These are phyloP conservation scores for Ardeotis arabs DNA, from an alignment of 2,113 vertebrate genomes.

Conservation along the genomic window DNA sequence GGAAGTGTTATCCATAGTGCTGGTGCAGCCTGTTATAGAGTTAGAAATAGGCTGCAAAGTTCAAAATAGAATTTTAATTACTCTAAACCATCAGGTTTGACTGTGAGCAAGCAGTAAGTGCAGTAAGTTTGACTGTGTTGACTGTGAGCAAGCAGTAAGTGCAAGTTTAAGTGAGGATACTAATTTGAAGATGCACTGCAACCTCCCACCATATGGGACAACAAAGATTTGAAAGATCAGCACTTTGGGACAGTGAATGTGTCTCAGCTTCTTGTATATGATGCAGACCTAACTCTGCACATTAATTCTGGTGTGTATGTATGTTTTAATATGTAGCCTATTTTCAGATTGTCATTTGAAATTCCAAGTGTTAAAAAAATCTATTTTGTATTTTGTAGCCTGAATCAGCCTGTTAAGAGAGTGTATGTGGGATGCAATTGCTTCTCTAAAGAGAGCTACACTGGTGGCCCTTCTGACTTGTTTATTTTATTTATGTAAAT, in stretches of 20 bases:
- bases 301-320: neutral
- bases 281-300: neutral
- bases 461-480: neutral
- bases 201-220: neutral
- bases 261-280: neutral
- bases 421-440: neutral
- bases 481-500: constrained; percentile 13
- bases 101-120: neutral
- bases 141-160: neutral
- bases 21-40: neutral
- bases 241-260: neutral
- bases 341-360: neutral
- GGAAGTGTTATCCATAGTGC: neutral
- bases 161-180: neutral
- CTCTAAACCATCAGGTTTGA: neutral
- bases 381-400: neutral
- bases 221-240: neutral
- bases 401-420: neutral
- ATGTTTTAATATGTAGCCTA: neutral
- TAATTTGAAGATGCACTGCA: neutral
- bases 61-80: neutral
- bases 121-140: neutral
- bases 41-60: neutral
- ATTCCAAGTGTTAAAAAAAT: neutral
- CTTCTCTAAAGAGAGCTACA: neutral